phyloP scores from a whole-genome alignment of 2,888 invertebrate genomes.

The Parnassius orleans region DNA sequence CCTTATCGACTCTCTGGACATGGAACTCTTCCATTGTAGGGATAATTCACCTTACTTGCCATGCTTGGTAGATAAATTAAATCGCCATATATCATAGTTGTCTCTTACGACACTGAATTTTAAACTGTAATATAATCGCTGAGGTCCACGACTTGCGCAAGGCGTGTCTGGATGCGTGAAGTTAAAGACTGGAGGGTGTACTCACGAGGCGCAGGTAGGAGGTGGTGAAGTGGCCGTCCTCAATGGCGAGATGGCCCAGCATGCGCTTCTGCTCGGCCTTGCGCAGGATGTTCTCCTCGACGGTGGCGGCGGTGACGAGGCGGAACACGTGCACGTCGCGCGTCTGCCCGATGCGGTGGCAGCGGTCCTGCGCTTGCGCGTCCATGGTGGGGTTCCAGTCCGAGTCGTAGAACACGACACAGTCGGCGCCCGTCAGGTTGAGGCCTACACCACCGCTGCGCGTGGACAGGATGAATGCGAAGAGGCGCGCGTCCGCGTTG shows the following conservation, averaged over 20 bases:
- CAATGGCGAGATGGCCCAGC: constrained; percentile 98
- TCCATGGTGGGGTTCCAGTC: constrained; percentile 99
- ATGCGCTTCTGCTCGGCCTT: constrained; percentile 99
- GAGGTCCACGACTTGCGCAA: too few species aligned
- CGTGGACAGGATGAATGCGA: constrained; percentile 98
- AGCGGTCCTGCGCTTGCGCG: constrained; percentile 95
- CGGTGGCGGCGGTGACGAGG: constrained; percentile 96
- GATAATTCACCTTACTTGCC: too few species aligned
- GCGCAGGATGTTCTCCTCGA: constrained; percentile 99
- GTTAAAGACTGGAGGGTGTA: constrained; percentile 2
- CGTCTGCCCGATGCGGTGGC: constrained; percentile 99
- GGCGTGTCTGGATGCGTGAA: too few species aligned
- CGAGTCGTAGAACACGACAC: constrained; percentile 99
- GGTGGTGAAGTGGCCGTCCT: constrained; percentile 99
- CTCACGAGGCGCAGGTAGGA: constrained; percentile 91
- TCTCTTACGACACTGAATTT: neutral
- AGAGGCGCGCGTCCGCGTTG: constrained; percentile 96
- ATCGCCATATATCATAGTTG: too few species aligned
- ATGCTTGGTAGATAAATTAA: too few species aligned
- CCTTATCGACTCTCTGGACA: too few species aligned
- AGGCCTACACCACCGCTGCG: constrained; percentile 98
- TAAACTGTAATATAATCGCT: too few species aligned
- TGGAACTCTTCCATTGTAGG: too few species aligned
- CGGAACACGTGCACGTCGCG: constrained; percentile 99
- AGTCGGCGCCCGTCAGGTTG: constrained; percentile 99